Conservation (phyloP, 2,888 invertebrate species). For the Drosophila stalkeri region DNA sequence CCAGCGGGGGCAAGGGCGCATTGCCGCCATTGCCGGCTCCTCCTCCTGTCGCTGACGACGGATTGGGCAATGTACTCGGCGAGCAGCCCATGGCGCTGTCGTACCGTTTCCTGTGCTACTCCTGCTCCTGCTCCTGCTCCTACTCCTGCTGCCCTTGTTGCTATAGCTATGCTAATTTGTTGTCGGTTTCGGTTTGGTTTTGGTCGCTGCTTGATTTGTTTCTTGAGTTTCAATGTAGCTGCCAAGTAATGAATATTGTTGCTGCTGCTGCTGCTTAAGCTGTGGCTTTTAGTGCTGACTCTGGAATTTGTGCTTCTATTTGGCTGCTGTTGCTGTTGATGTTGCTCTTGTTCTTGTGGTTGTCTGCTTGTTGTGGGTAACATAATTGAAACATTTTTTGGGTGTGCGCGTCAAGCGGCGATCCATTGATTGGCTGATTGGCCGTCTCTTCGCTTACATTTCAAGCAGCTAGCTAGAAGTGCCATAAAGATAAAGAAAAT, state of each 20-base stretch:
- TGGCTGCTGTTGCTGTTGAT: slow-evolving; percentile 38
- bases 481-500: slow-evolving; percentile 2
- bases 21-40: slow-evolving; percentile 32
- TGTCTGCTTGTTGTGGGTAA: slow-evolving; percentile 57
- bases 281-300: slow-evolving; percentile 37
- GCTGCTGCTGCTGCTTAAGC: slow-evolving; percentile 44
- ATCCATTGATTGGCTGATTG: slow-evolving; percentile 59
- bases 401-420: slow-evolving; percentile 56
- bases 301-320: slow-evolving; percentile 41
- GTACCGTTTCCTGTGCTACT: slow-evolving; percentile 32
- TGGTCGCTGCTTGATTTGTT: slow-evolving; percentile 56
- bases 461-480: slow-evolving; percentile 33
- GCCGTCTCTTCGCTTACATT: slow-evolving; percentile 52
- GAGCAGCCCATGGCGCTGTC: slow-evolving; percentile 78
- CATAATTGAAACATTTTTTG: slow-evolving; percentile 76
- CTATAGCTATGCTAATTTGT: slow-evolving; percentile 70
- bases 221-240: slow-evolving; percentile 52
- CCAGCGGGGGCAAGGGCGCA: slow-evolving; percentile 62
- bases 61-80: slow-evolving; percentile 73
- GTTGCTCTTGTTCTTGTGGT: slow-evolving; percentile 23
- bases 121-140: not conserved
- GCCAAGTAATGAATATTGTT: slow-evolving; percentile 12
- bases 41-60: slow-evolving; percentile 42
- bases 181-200: slow-evolving; percentile 65
- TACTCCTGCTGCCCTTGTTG: slow-evolving; percentile 15